Evolutionary conservation across 2,797 vertebrate species (phyloP).

Genomic region (Sebastes elongatus): DNA sequence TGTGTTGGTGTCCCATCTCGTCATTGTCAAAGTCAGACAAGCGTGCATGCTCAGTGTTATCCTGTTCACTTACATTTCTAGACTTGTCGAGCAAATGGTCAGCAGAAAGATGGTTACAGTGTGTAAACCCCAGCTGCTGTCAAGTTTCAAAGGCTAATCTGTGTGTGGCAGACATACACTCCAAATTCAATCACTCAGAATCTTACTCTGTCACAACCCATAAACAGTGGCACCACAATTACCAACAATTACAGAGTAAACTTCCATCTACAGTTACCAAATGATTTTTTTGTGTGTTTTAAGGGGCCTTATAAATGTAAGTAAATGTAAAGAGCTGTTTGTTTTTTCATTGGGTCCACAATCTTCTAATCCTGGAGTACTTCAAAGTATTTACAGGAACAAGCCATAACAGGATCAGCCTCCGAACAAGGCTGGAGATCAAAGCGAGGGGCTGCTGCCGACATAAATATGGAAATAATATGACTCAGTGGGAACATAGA

Average conservation of each 20-base stretch:
- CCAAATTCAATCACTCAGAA: constrained; percentile 71
- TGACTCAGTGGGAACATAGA: constrained; percentile 73
- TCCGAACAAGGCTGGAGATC: constrained; percentile 68
- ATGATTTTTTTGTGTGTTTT: constrained; percentile 71
- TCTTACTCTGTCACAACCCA: constrained; percentile 64
- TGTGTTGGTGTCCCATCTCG: not conserved
- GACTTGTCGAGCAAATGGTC: constrained; percentile 26
- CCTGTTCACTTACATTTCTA: not conserved
- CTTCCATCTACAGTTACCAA: constrained; percentile 80
- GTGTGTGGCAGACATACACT: constrained; percentile 57
- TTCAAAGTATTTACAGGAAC: constrained; percentile 82
- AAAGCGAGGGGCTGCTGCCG: constrained; percentile 65
- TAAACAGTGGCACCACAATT: constrained; percentile 78
- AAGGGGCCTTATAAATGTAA: constrained; percentile 65
- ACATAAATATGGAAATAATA: constrained; percentile 80
- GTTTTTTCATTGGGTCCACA: constrained; percentile 74
- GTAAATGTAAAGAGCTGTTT: constrained; percentile 67
- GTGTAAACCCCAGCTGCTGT: constrained; percentile 47
- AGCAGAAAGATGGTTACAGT: constrained; percentile 37
- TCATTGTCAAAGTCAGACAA: constrained; percentile 26
- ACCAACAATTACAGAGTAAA: constrained; percentile 80
- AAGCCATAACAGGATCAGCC: constrained; percentile 78
- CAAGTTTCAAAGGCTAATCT: constrained; percentile 69
- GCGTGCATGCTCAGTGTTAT: constrained; percentile 18
- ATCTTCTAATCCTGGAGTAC: constrained; percentile 76